Conservation (phyloP, 2,113 vertebrate genomes). For the Dasyurus viverrinus region DNA sequence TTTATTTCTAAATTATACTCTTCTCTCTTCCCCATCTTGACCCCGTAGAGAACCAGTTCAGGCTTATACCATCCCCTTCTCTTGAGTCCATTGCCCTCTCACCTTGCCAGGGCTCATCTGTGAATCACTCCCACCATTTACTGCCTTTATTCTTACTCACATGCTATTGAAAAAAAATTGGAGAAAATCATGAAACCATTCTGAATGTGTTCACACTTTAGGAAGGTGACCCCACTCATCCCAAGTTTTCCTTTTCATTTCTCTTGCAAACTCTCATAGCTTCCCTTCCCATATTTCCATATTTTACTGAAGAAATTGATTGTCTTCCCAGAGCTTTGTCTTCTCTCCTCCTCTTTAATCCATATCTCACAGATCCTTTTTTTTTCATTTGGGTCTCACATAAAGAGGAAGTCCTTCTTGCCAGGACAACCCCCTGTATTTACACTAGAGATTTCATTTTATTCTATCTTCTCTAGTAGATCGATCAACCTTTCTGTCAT, state of each 20-base stretch:
- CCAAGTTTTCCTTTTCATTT: not conserved
- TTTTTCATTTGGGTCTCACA: not conserved
- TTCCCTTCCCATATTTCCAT: not conserved
- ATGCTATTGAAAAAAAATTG: not conserved
- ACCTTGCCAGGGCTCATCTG: not conserved
- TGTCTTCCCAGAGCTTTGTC: not conserved
- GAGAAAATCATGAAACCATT: not conserved
- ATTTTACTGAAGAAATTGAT: not conserved
- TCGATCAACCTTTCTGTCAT: not conserved
- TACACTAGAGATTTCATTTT: not conserved
- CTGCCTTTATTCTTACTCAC: not conserved
- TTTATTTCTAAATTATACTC: not conserved
- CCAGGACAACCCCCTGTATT: not conserved
- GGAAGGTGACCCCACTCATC: not conserved
- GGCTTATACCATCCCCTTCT: not conserved
- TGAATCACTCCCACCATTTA: not conserved
- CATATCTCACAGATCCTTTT: not conserved
- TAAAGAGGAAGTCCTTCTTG: not conserved
- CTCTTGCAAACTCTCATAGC: not conserved
- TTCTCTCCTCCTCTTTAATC: not conserved
- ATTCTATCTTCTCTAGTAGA: not conserved
- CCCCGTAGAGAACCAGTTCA: not conserved
- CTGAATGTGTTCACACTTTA: not conserved
- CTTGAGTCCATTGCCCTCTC: not conserved
- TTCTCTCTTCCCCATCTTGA: not conserved